Conservation (phyloP, 2,888 invertebrate genomes). For the Drosophila silvestris region DNA sequence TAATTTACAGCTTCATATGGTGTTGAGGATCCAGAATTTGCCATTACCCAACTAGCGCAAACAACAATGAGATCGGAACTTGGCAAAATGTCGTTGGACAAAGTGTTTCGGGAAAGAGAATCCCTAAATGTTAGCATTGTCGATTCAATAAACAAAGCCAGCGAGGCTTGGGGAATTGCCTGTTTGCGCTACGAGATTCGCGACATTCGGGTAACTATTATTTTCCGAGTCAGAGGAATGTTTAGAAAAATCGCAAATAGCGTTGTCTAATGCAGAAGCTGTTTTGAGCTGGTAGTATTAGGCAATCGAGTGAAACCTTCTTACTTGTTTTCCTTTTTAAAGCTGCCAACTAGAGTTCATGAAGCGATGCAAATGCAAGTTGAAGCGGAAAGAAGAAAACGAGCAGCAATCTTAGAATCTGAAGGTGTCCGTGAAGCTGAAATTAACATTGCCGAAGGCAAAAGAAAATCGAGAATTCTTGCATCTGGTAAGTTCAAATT, state of each 20-base stretch:
- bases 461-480: constrained; percentile 95
- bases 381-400: constrained; percentile 98
- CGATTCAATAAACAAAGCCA: constrained; percentile 98
- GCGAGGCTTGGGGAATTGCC: constrained; percentile 98
- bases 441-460: constrained; percentile 99
- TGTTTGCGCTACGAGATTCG: constrained; percentile 98
- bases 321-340: neutral
- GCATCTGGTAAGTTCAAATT: constrained; percentile 89
- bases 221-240: neutral
- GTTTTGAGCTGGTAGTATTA: neutral
- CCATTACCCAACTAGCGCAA: constrained; percentile 99
- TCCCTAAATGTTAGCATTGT: constrained; percentile 97
- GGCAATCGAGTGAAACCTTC: neutral
- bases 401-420: constrained; percentile 98
- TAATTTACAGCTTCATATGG: constrained; percentile 92
- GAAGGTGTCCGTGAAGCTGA: constrained; percentile 96
- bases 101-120: constrained; percentile 98
- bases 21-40: constrained; percentile 99
- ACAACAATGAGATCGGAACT: constrained; percentile 99
- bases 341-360: constrained; percentile 96
- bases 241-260: too few species aligned
- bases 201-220: constrained; percentile 85
- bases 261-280: neutral
- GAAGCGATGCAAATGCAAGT: constrained; percentile 99
- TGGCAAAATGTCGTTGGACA: constrained; percentile 98